Conservation (phyloP, 2,797 vertebrate genomes). For the Pipistrellus pipistrellus region DNA sequence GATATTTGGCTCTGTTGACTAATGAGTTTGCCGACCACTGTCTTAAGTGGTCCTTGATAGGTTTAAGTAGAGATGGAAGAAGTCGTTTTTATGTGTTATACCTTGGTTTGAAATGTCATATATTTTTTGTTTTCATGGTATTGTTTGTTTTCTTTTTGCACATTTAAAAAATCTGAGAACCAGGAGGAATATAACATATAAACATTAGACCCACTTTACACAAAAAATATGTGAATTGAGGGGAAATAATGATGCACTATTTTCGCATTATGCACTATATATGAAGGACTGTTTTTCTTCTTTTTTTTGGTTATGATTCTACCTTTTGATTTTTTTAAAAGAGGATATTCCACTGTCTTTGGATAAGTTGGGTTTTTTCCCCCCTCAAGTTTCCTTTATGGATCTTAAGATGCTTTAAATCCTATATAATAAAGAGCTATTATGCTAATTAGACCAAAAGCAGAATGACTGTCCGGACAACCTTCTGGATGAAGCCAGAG, state of each 20-base stretch:
- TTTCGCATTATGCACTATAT: neutral
- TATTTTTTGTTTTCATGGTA: constrained; percentile 52
- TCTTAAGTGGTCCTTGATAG: neutral
- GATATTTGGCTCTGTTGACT: too few relatives aligned
- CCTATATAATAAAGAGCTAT: too few relatives aligned
- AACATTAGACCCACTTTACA: neutral
- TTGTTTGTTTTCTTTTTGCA: neutral
- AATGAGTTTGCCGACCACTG: too few relatives aligned
- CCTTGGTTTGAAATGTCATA: neutral
- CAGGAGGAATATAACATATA: neutral
- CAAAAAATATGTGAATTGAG: neutral
- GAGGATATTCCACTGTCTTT: neutral
- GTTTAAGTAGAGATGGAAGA: neutral
- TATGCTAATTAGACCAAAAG: too few relatives aligned
- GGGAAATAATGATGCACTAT: neutral
- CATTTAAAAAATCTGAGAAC: neutral
- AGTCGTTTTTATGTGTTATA: constrained; percentile 13
- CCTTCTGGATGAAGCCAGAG: too few relatives aligned
- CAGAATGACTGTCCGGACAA: too few relatives aligned
- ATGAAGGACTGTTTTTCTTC: neutral
- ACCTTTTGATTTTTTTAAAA: constrained; percentile 61
- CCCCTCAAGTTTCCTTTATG: constrained; percentile 29
- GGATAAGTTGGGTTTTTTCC: constrained; percentile 56
- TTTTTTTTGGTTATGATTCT: neutral
- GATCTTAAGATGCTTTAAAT: constrained; percentile 70